Percentiles rank a stretch among this genome's conserved stretches.
Evolutionary conservation across 2,888 invertebrate species (phyloP).

Genomic region (Watsonalla cultraria): DNA sequence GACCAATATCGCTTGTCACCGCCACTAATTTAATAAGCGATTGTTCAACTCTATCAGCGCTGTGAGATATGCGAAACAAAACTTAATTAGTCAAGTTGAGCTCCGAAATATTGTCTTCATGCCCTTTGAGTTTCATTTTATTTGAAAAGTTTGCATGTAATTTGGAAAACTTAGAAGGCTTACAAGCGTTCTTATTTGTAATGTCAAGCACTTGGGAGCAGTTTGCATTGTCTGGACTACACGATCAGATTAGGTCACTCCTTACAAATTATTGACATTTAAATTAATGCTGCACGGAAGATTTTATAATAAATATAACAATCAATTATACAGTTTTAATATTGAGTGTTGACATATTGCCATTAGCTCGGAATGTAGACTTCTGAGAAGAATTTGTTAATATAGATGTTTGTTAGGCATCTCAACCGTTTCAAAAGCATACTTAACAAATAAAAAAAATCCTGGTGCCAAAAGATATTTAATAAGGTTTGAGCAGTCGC

Average conservation of each 20-base stretch:
- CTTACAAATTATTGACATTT: neutral
- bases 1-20: conserved; percentile 43
- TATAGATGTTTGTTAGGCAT: no score
- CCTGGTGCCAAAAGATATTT: no score
- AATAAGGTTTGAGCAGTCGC: no score
- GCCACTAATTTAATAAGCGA: conserved; percentile 46
- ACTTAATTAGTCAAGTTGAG: conserved; percentile 65
- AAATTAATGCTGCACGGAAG: no score
- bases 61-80: conserved; percentile 46
- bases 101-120: conserved; percentile 71
- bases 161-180: conserved; percentile 57
- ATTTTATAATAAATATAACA: no score
- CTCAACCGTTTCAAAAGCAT: no score
- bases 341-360: no score
- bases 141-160: conserved; percentile 71
- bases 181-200: conserved; percentile 54
- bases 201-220: conserved; percentile 34
- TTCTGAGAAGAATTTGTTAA: no score
- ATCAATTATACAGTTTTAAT: no score
- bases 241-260: neutral
- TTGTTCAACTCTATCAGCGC: conserved; percentile 36
- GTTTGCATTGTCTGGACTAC: conserved; percentile 10
- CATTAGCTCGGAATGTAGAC: no score
- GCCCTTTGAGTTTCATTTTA: conserved; percentile 67
- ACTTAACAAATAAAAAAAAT: no score